Evolutionary conservation across 2,797 vertebrate species (phyloP).

Genomic region (Distichodus sexfasciatus): DNA sequence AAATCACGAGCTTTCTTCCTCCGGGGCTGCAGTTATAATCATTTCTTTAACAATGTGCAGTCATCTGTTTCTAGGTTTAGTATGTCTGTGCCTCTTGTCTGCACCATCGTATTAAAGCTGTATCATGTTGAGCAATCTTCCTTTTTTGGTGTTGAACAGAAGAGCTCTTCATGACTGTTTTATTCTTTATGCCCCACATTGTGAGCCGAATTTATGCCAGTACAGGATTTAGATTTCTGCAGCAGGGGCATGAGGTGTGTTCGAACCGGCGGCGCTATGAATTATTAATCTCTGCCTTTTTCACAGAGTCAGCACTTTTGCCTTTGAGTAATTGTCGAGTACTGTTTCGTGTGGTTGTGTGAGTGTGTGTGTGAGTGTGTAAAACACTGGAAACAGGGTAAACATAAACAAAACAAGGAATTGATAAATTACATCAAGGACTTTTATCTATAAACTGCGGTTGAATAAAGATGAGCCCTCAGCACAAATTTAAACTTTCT

Average conservation of each 20-base stretch:
- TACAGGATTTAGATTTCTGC: constrained; percentile 39
- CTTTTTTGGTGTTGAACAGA: not conserved
- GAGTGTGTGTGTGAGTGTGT: constrained; percentile 23
- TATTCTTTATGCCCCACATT: constrained; percentile 6
- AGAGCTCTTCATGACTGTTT: not conserved
- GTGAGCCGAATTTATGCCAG: constrained; percentile 43
- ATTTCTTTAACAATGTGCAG: constrained; percentile 57
- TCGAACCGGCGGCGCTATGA: constrained; percentile 59
- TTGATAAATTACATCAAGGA: no score
- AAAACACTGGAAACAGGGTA: no score
- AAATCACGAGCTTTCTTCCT: constrained; percentile 58
- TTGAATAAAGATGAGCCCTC: no score
- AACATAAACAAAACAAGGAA: no score
- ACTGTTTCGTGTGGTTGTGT: constrained; percentile 32
- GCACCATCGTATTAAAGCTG: not conserved
- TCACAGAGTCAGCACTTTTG: constrained; percentile 59
- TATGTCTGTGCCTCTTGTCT: constrained; percentile 36
- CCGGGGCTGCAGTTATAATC: constrained; percentile 58
- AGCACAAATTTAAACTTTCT: no score
- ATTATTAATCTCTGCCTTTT: constrained; percentile 65
- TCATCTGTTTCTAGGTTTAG: constrained; percentile 53
- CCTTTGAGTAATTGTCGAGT: constrained; percentile 38
- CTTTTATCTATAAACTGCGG: no score
- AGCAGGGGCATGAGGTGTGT: constrained; percentile 44
- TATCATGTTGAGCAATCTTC: not conserved